A percentile compares a stretch with the other conserved stretches of the same genome.
Conservation (phyloP, 2,888 invertebrate species). For the Mesorhabditis spiculigera region DNA sequence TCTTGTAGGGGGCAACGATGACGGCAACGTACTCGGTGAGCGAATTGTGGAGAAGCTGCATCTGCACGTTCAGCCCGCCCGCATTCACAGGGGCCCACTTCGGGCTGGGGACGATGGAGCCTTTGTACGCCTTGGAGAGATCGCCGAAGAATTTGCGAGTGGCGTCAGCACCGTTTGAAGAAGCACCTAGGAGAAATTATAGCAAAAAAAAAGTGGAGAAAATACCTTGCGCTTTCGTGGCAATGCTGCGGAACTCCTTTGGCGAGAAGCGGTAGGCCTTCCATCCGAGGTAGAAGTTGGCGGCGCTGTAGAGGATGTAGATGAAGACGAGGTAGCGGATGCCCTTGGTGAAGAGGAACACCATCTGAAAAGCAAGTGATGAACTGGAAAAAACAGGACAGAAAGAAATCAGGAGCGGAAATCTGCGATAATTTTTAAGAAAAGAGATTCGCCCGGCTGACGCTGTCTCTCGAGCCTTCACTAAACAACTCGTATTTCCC, state of each 20-base stretch:
- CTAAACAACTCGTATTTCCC: too few species aligned
- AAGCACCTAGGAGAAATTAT: background rate
- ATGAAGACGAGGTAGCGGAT: slow-evolving; percentile 33
- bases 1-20: slow-evolving; percentile 39
- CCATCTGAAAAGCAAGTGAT: slow-evolving; percentile 32
- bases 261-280: slow-evolving; percentile 48
- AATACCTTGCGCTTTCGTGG: slow-evolving; percentile 36
- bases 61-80: slow-evolving; percentile 21
- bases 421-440: background rate
- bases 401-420: background rate
- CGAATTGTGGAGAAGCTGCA: slow-evolving; percentile 37
- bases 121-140: slow-evolving; percentile 21
- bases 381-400: background rate
- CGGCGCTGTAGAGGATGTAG: slow-evolving; percentile 25
- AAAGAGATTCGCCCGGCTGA: too few species aligned
- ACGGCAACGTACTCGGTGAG: slow-evolving; percentile 51
- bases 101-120: slow-evolving; percentile 14
- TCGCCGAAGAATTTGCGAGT: slow-evolving; percentile 23
- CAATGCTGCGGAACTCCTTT: slow-evolving; percentile 47
- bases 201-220: background rate
- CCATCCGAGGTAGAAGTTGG: slow-evolving; percentile 34
- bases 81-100: slow-evolving; percentile 26
- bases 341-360: slow-evolving; percentile 42
- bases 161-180: slow-evolving; percentile 21
- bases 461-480: too few species aligned